Evolutionary conservation across 2,797 vertebrate genomes (phyloP), one percentile per base, ranked within the genome.

Genomic region (Cryptoprocta ferox): DNA sequence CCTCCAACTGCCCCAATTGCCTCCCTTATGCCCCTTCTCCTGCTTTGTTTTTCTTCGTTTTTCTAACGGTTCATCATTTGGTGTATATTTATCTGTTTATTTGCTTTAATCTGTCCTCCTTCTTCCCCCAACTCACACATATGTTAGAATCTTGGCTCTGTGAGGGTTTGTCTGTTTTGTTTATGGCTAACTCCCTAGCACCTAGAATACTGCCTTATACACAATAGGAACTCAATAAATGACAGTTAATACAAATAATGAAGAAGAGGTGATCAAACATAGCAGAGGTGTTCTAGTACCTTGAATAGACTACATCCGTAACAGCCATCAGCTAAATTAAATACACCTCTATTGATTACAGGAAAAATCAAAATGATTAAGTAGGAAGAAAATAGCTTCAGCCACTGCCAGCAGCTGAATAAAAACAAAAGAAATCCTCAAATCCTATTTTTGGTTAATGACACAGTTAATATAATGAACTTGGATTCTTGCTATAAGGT

Each of bases 351-450:
- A 32, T 79, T 35, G 35, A 88, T 84, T 70, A 88, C 39, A 65
- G 79, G 45, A 45, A 95, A 93, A 91, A 88, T 89, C 71, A 71
- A 50, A 39, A 39, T 26, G 70, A 94, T 91, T 70, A 53, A 63
- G 6, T 35, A 63, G 30, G 42, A 82, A 89, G 37, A 95, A 76
- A n/a, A 63, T 5, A 91, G n/a, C 14, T 48, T 84, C 95, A 18
- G 7, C 42, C 75, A 53, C 37, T 91, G 71, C 24, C 80, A 83
- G 37, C 39, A 37, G 32, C 37, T 56, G 16, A 76, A 92, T 24
- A 89, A 63, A 94, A 94, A 78, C 21, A 50, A 56, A 84, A 94
- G 78, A 68, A 76, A 87, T 28, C 14, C 81, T 48, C 75, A 93
- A 87, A 37, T 70, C 16, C 3, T 53, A 71, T 26, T 84, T 88